Evolutionary conservation across 2,888 invertebrate species (phyloP).

Genomic region (Tiliacea aurago): DNA sequence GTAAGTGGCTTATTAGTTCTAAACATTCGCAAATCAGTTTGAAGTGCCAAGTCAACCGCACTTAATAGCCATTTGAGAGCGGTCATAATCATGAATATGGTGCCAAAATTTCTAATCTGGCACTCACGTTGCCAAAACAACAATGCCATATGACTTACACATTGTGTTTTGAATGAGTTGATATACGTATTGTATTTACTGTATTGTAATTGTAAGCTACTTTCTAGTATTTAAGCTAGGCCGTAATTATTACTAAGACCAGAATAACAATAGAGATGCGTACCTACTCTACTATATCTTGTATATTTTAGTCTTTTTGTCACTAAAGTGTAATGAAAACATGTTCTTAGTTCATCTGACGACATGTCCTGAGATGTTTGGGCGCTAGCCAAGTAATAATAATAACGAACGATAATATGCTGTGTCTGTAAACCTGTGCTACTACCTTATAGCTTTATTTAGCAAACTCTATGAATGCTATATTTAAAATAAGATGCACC

Average conservation of each 20-base stretch:
- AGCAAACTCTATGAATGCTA: constrained; percentile 61
- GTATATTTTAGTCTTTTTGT: constrained; percentile 22
- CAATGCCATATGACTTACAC: constrained; percentile 48
- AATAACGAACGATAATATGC: constrained; percentile 46
- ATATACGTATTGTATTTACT: constrained; percentile 25
- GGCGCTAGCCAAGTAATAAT: constrained; percentile 65
- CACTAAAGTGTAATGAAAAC: constrained; percentile 39
- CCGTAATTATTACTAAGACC: constrained; percentile 13
- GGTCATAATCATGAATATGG: constrained; percentile 52
- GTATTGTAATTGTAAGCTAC: constrained; percentile 8
- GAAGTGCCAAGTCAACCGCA: constrained; percentile 53
- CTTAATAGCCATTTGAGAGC: constrained; percentile 57
- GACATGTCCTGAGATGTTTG: constrained; percentile 60
- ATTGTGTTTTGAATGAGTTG: constrained; percentile 28
- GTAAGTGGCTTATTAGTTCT: constrained; percentile 43
- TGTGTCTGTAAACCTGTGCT: constrained; percentile 42
- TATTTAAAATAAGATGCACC: constrained; percentile 64
- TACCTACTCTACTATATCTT: background rate
- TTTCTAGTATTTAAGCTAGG: constrained; percentile 33
- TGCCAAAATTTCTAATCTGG: constrained; percentile 63
- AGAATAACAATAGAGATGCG: constrained; percentile 14
- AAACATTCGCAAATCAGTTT: constrained; percentile 46
- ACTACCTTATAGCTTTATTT: constrained; percentile 54
- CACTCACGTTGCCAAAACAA: constrained; percentile 50
- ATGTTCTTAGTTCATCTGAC: constrained; percentile 54